These are phyloP conservation scores for Epinephelus cyanopodus DNA, from an alignment of 2,113 vertebrate genomes.

Conservation along the genomic window DNA sequence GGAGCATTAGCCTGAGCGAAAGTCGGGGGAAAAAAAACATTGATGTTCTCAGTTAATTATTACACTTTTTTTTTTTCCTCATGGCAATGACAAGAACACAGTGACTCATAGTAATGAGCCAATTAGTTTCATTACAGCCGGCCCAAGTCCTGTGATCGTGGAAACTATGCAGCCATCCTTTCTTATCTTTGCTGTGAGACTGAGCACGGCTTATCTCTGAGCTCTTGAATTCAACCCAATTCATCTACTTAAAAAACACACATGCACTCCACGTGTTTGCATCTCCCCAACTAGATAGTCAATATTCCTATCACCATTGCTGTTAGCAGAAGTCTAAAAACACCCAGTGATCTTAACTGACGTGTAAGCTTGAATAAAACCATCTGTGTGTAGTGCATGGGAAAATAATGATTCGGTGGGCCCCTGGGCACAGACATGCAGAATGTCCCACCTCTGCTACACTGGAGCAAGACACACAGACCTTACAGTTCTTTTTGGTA, in stretches of 20 bases:
- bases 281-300: neutral
- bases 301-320: no score
- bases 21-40: neutral
- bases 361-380: neutral
- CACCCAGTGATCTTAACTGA: neutral
- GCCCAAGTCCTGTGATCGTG: conserved; percentile 42
- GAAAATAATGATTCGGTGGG: no score
- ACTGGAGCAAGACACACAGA: no score
- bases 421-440: no score
- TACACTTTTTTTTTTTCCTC: neutral
- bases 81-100: conserved; percentile 45
- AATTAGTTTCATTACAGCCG: conserved; percentile 56
- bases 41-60: conserved; percentile 36
- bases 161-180: conserved; percentile 62
- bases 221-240: neutral
- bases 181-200: conserved; percentile 27
- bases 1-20: neutral
- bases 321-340: neutral
- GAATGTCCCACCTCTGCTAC: no score
- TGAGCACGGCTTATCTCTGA: neutral
- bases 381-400: no score
- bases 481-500: no score
- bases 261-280: neutral
- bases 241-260: neutral
- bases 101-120: conserved; percentile 41